Conservation (phyloP, 64 coral and sea anemone species). For the Actinia tenebrosa region DNA sequence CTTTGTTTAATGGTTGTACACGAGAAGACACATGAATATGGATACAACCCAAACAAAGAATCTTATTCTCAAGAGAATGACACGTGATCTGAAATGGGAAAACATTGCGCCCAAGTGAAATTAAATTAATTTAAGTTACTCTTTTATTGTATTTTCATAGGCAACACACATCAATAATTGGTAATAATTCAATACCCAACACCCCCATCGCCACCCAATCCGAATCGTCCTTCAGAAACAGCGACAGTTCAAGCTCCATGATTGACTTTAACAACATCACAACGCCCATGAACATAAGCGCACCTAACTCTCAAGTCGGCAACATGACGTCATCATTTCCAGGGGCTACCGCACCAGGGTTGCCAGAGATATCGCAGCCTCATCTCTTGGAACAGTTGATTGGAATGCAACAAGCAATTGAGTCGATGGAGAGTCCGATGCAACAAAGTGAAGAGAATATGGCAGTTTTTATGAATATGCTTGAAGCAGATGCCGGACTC, state of each 20-base stretch:
- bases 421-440: conserved; percentile 71
- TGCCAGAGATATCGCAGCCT: conserved; percentile 39
- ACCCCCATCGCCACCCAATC: neutral
- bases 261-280: neutral
- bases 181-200: neutral
- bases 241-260: neutral
- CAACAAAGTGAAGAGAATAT: conserved; percentile 62
- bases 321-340: neutral
- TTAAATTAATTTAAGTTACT: too few species aligned
- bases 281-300: neutral
- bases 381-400: conserved; percentile 61
- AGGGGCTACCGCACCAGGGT: neutral
- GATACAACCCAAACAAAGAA: too few species aligned
- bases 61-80: too few species aligned
- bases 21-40: too few species aligned
- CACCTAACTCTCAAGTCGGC: neutral
- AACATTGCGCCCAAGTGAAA: too few species aligned
- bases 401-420: conserved; percentile 68
- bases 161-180: neutral
- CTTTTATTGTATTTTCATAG: neutral
- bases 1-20: too few species aligned
- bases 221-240: neutral
- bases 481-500: conserved; percentile 54
- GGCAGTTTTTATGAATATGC: conserved; percentile 63
- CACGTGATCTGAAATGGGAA: too few species aligned